Evolutionary conservation across 2,888 invertebrate species (phyloP), one percentile per base, ranked within the genome.

Genomic region (Hemistola chrysoprasaria): DNA sequence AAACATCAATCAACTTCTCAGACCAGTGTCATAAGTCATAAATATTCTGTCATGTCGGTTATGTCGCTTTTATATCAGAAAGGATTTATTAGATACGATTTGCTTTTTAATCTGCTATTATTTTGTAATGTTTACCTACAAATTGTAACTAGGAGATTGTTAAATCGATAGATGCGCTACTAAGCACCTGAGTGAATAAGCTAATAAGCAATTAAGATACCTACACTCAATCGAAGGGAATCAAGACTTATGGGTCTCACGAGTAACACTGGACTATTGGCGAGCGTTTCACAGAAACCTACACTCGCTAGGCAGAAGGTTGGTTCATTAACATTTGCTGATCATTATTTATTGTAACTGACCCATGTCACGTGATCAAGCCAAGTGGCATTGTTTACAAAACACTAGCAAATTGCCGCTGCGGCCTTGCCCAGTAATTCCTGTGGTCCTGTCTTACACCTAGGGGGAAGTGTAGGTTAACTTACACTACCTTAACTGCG

Each of bases 211-310:
- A 16, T 23, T 31, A 5, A 35, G n/a, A 6, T n/a, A 24, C n/a
- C 9, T 8, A 23, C 11, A 22, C 16, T 6, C 28, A n/a, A 6
- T 3, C 2, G 6, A 8, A 9, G 7, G 10, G 10, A 21, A 16
- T 36, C 33, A 11, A 22, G 22, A 23, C 29, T 26, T 58, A 92
- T 92, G 92, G 90, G 89, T 26, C 62, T 90, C 6, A 90, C 91
- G 7, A 94, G 93, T 62, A 92, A 91, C 69, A 93, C 93, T 1
- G 94, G 94, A 0, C 75, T 94, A 42, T 66, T 92, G 44, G 92
- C 93, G 2, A 92, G 91, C 50, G 71, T 90, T 69, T 34, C 89
- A 65, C 59, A 90, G 73, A 92, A 90, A 63, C 71, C 76, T 24
- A 26, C 53, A n/a, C 49, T 59, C 25, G 53, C 66, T 8, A 67